Base-by-base conservation (phyloP, 2,113 vertebrate genomes). In the Thinocorus orbignyianus region DNA sequence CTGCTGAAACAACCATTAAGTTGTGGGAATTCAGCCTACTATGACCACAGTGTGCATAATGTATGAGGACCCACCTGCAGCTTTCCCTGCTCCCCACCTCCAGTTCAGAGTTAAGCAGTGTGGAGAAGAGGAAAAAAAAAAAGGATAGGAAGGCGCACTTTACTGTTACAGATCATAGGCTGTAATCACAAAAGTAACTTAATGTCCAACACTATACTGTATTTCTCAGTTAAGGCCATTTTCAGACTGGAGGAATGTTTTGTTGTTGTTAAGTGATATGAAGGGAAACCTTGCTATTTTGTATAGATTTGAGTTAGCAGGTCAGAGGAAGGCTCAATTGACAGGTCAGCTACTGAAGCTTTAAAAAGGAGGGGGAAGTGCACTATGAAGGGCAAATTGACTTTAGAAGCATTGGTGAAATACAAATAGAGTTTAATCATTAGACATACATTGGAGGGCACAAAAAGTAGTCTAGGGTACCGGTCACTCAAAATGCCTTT, bases 371-470 rank as follows among this genome's bases (percentile, higher is more conserved):
- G 48, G 62, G 41, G 39, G 48, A 55, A 60, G 55, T 52, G n/a
- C 7, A 3, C 48, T 89, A 20, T 58, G 87, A 78, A 92, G 68
- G 68, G 17, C 48, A 88, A 91, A 81, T 58, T 88, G 62, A 79
- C 86, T 92, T 92, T 41, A 69, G 74, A 79, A 82, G 30, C 79
- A 49, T 72, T 86, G 80, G n/a, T 58, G 92, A 88, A 83, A 86
- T 90, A 68, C 52, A 87, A 76, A 91, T 89, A 91, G 91, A 82
- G 81, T 91, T 91, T 94, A 93, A 90, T 91, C 48, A 79, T 94
- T 91, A 95, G 81, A 68, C 46, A 24, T 48, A 23, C 7, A 4
- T 9, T 57, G 41, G 48, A 80, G 35, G 62, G 48, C 2, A 1
- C 54, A 42, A 84, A 49, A 65, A 8, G 37, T 91, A 90, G 51